Base-by-base conservation (phyloP, 64 coral and sea anemone species). In the Stichodactyla helianthus region DNA sequence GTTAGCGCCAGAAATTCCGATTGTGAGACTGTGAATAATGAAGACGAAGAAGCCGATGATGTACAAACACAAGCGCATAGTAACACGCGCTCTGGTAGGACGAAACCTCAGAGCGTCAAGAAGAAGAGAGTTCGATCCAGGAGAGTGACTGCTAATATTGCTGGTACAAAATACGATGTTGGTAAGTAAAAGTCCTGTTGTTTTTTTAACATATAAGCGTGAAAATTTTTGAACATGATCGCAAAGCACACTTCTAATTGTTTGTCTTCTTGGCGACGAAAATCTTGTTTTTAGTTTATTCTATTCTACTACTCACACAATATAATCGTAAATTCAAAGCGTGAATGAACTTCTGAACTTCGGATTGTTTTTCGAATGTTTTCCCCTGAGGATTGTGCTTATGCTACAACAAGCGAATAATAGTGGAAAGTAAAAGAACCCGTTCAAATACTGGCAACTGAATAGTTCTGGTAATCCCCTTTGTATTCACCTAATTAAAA, bases 141-240 rank as follows among this genome's bases (percentile, higher is more conserved):
- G 9, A 84, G 83, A 22, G 84, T 91, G 7, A 86, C 89, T 17
- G 89, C 89, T 31, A 91, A 91, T 86, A 23, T 91, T 20, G 44
- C 89, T 60, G 89, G 51, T 64, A 91, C 89, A 53, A 91, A 91
- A 77, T 91, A 91, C 56, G 89, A 91, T 67, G 20, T 91, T 80
- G 89, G 89, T 91, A 35, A 86, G 89, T 52, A 64, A 26, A 31
- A 10, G 14, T 27, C 64, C 12, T 14, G 13, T 61, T 54, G n/a
- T 52, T 13, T 54, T 74, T 31, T 52, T 79, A 88, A 31, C 5
- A 13, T 14, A 11, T 6, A 55, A 56, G 5, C 9, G 11, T 31
- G 74, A 80, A 55, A 28, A 10, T 61, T 86, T 50, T 85, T 74
- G 58, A 52, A 60, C 31, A 19, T 6, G 53, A 59, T 88, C 25